Conservation (phyloP, 2,888 invertebrate genomes). For the Lamellibrachia satsuma region DNA sequence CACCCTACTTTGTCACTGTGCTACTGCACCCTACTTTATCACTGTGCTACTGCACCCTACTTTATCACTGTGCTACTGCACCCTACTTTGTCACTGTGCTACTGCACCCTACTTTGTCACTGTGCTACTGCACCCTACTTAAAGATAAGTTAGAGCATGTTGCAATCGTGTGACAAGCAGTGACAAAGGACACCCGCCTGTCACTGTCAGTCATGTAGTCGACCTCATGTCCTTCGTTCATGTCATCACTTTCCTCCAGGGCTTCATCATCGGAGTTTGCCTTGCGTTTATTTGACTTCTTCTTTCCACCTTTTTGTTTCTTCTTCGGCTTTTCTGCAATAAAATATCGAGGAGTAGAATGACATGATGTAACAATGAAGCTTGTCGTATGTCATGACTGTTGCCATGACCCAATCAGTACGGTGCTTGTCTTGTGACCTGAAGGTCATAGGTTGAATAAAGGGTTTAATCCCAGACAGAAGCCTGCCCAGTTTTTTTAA, state of each 20-base stretch:
- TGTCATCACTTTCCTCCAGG: constrained; percentile 95
- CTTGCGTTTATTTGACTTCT: constrained; percentile 76
- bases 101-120: too few species aligned
- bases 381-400: not conserved
- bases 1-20: too few species aligned
- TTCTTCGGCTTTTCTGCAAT: constrained; percentile 39
- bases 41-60: too few species aligned
- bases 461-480: too few species aligned
- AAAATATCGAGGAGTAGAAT: not conserved
- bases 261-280: constrained; percentile 80
- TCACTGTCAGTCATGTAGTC: constrained; percentile 87
- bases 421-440: not conserved
- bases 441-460: not conserved
- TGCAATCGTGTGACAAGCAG: not conserved
- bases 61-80: too few species aligned
- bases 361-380: not conserved
- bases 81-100: too few species aligned
- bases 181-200: constrained; percentile 41
- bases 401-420: not conserved
- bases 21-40: too few species aligned
- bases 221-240: constrained; percentile 92
- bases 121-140: not conserved
- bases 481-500: too few species aligned
- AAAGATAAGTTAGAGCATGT: not conserved
- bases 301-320: constrained; percentile 41